These are phyloP conservation scores for Podotricha telesiphe DNA, from an alignment of 2,888 invertebrate species.

Conservation along the genomic window DNA sequence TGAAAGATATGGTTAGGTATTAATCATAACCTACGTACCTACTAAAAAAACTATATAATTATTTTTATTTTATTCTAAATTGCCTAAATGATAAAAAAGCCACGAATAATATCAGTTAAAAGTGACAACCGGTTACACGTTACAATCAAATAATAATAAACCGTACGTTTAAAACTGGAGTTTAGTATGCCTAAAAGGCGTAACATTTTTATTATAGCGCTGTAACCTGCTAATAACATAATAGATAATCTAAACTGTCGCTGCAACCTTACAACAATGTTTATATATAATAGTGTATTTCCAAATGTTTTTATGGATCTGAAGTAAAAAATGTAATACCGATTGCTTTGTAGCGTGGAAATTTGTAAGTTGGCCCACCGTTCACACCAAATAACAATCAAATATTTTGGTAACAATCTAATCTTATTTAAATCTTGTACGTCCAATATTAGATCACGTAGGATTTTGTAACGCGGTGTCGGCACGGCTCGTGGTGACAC, in stretches of 20 bases:
- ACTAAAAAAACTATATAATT: neutral
- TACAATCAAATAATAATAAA: neutral
- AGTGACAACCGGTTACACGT: neutral
- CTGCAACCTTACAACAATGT: neutral
- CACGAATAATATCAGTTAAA: neutral
- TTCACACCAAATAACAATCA: conserved; percentile 35
- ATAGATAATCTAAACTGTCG: neutral
- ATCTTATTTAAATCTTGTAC: conserved; percentile 40
- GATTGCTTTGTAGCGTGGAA: conserved; percentile 14
- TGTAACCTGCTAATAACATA: neutral
- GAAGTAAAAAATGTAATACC: conserved; percentile 7
- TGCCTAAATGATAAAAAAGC: neutral
- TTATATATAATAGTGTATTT: neutral
- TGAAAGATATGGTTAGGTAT: too few species aligned
- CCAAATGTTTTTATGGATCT: neutral
- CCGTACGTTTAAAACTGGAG: neutral
- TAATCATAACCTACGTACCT: too few species aligned
- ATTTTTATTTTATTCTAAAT: neutral
- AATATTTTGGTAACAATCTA: conserved; percentile 40
- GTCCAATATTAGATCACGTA: conserved; percentile 41
- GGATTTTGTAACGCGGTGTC: conserved; percentile 30
- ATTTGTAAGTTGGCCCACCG: conserved; percentile 29
- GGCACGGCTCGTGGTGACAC: conserved; percentile 40
- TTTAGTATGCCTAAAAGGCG: neutral
- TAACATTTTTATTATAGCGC: neutral